Base-by-base conservation (phyloP, 2,113 vertebrate genomes). In the Carassius carassius region DNA sequence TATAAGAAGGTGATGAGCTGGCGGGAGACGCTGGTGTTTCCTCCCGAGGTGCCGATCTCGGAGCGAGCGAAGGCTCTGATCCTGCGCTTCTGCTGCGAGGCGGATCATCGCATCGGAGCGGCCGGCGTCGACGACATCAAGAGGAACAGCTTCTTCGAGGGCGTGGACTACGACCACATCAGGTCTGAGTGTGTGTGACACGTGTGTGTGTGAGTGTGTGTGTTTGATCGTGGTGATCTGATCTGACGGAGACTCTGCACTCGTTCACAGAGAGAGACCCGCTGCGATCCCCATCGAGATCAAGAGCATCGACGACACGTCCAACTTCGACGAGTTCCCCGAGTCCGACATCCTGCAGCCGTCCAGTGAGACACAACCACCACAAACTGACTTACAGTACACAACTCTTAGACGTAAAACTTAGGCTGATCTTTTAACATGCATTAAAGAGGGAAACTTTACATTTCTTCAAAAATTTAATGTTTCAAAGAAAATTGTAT, bases 1-100 rank as follows among this genome's bases (percentile, higher is more conserved):
- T 97, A 97, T 0, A 96, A 96, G 91, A 97, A 97, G 88, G 96
- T 97, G 74, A 97, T 97, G 96, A 96, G 96, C 82, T 97, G 96
- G 96, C 97, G 96, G 90, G 96, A 97, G 92, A 97, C 96, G 0
- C 83, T 97, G 81, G 95, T 93, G 1, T 97, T 97, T 87, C 96
- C 96, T 75, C 96, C 96, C 3, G 96, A 97, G 90, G 96, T 97
- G 83, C 96, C 96, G n/a, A 94, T 97, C 87, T 96, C 96, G 25
- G 96, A 97, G 89, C 95, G 95, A 93, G 96, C 96, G 74, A 97
- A 97, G 91, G 95, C 95, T 86, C 95, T 97, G 56, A 97, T 97
- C 92, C 92, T 97, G 92, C 95, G 96, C 89, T 97, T 97, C 92
- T 97, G 96, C 94, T 97, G 96, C 92, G 96, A 97, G 88, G 94